phyloP scores from a whole-genome alignment of 2,113 vertebrate genomes.

The Anser brachyrhynchus region DNA sequence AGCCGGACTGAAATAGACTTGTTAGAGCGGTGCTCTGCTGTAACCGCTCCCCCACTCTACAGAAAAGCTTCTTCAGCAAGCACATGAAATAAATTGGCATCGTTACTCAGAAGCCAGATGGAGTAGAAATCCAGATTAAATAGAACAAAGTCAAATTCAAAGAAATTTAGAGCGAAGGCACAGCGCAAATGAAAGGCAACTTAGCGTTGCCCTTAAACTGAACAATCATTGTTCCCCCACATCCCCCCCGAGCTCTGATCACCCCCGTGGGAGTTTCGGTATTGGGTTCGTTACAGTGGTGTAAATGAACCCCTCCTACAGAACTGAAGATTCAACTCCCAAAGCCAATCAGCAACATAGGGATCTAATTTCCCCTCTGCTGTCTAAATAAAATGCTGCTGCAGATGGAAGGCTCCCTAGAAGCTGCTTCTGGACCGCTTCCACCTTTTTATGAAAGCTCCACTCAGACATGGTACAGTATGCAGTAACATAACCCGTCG shows the following conservation, averaged over 20 bases:
- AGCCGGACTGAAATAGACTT: not conserved
- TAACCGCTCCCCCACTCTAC: not conserved
- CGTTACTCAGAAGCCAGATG: constrained; percentile 33
- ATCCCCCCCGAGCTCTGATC: not conserved
- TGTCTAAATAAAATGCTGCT: constrained; percentile 62
- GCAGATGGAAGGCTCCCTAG: constrained; percentile 58
- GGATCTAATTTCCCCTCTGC: constrained; percentile 59
- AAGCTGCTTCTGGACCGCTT: constrained; percentile 62
- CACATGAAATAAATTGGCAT: constrained; percentile 10
- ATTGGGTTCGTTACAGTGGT: not conserved
- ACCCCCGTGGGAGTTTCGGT: accelerated
- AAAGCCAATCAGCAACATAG: constrained; percentile 46
- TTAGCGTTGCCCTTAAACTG: not conserved
- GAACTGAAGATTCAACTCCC: constrained; percentile 6
- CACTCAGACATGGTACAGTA: not conserved
- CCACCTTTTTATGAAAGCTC: constrained; percentile 58
- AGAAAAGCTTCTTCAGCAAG: not conserved
- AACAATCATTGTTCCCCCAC: not conserved
- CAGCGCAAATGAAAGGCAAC: not conserved
- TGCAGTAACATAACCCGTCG: not conserved
- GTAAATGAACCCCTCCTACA: constrained; percentile 22
- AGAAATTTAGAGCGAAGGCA: not conserved
- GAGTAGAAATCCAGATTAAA: constrained; percentile 54
- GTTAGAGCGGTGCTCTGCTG: not conserved
- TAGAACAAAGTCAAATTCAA: constrained; percentile 20